Conservation (phyloP, 1,140 invertebrate species). For the Procambarus clarkii region DNA sequence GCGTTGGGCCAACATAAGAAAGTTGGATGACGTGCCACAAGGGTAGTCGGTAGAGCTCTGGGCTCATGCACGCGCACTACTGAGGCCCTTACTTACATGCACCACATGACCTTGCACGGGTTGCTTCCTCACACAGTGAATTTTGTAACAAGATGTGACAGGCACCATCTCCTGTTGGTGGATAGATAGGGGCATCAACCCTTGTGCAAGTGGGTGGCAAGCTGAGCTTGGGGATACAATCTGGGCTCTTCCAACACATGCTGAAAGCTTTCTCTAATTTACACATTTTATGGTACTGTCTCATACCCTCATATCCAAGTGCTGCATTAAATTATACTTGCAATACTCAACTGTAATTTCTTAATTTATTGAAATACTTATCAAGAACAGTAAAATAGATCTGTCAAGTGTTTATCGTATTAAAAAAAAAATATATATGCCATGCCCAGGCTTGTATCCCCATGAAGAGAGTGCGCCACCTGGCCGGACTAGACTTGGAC, state of each 20-base stretch:
- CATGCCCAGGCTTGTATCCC: background rate
- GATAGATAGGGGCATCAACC: slow-evolving; percentile 50
- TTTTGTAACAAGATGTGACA: slow-evolving; percentile 61
- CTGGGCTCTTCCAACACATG: background rate
- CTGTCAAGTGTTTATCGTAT: background rate
- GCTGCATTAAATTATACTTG: background rate
- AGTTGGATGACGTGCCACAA: slow-evolving; percentile 20
- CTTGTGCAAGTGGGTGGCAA: background rate
- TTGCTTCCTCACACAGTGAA: slow-evolving; percentile 59
- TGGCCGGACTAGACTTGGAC: background rate
- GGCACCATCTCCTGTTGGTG: slow-evolving; percentile 64
- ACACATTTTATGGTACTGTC: background rate
- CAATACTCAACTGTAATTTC: background rate
- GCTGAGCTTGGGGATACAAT: background rate
- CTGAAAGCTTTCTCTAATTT: background rate
- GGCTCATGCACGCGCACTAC: slow-evolving; percentile 48
- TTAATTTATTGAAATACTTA: background rate
- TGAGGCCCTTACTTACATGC: slow-evolving; percentile 57
- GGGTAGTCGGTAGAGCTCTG: slow-evolving; percentile 44
- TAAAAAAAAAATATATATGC: background rate
- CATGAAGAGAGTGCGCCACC: background rate
- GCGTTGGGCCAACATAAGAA: slow-evolving; percentile 37
- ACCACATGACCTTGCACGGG: slow-evolving; percentile 60
- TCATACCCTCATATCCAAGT: background rate
- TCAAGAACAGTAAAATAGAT: background rate